Base-by-base conservation (phyloP, 53 echinoderm and acorn worm species). In the Luidia sarsii region DNA sequence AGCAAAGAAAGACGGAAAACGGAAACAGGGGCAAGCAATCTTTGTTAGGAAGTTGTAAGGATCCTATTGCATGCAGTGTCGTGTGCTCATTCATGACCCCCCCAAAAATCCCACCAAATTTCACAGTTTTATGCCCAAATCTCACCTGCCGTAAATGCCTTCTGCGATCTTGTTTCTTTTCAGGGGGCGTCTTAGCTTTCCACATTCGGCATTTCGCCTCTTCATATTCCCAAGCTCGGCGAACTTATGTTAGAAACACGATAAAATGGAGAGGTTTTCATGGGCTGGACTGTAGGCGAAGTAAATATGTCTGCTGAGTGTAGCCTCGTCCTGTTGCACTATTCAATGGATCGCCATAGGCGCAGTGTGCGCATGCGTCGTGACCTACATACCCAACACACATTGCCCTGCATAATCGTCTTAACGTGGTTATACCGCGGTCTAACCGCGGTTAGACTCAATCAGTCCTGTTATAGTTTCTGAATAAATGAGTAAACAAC, bases 171-270 rank as follows among this genome's bases (percentile, higher is more conserved):
- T 93, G 31, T 91, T 88, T 38, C 93, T 91, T 88, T 97, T 93
- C 71, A 97, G 74, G 71, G 97, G 97, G 87, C 97, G 90, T 93
- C 93, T 97, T 69, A 90, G 86, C 87, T 90, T 97, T 83, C 97
- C 97, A 88, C 91, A 97, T 85, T 97, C 97, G 97, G 91, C 97
- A 97, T 93, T 97, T 88, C 97, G 93, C 91, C 93, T 93, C 93
- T 97, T 93, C 93, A 97, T 97, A 97, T 93, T 97, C 93, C 89
- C 83, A 67, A 93, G 72, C 64, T 91, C 87, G 64, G 91, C 86
- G 87, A 91, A 89, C 89, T 90, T 95, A 82, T 90, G 86, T 84
- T 73, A 86, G 87, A 82, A 85, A 77, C 62, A 51, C 52, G 53
- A 39, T 54, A 72, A 84, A 84, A 84, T 51, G 13, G n/a, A n/a